Conservation (phyloP, 2,113 vertebrate species). For the Cisticola juncidis region DNA sequence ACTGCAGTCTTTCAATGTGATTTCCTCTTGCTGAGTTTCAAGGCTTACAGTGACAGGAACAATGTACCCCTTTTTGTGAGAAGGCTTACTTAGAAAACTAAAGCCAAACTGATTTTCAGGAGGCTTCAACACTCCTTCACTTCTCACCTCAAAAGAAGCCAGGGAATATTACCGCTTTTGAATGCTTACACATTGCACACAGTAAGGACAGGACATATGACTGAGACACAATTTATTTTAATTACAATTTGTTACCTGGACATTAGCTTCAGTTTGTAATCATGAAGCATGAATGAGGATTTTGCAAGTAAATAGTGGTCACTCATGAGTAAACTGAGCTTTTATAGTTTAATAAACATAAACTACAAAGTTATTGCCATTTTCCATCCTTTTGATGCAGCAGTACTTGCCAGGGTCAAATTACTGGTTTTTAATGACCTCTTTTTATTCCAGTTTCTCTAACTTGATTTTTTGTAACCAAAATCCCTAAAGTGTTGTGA, state of each 20-base stretch:
- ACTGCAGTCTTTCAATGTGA: not conserved
- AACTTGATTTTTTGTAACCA: not conserved
- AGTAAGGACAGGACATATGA: not conserved
- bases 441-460: not conserved
- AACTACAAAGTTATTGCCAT: not conserved
- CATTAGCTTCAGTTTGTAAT: not conserved
- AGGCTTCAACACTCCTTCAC: not conserved
- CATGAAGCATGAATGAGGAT: not conserved
- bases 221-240: not conserved
- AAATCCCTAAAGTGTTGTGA: not conserved
- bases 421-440: not conserved
- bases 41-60: not conserved
- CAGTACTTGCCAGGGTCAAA: not conserved
- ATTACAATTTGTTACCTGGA: not conserved
- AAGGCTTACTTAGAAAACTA: not conserved
- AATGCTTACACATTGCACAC: not conserved
- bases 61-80: accelerated
- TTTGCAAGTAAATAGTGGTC: not conserved
- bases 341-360: not conserved
- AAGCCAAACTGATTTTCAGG: not conserved
- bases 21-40: not conserved
- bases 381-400: not conserved
- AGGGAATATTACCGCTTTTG: not conserved
- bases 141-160: not conserved
- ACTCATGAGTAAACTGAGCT: not conserved